Conservation (phyloP, 2,888 invertebrate genomes). For the Drosophila lutescens region DNA sequence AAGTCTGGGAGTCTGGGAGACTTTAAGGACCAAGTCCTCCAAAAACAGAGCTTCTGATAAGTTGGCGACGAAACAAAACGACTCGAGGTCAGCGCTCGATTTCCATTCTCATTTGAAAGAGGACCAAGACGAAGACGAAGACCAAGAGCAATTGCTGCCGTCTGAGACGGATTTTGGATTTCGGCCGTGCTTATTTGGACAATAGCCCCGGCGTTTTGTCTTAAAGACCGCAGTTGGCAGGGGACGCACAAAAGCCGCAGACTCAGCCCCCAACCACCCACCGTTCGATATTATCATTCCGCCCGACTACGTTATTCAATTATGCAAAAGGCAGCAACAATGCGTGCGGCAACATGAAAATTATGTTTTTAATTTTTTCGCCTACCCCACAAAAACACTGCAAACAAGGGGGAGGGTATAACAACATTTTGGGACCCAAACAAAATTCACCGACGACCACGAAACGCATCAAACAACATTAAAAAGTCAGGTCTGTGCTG, state of each 20-base stretch:
- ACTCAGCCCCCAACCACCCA: slow-evolving; percentile 7
- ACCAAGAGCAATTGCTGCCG: slow-evolving; percentile 49
- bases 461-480: slow-evolving; percentile 54
- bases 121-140: background rate
- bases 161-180: slow-evolving; percentile 68
- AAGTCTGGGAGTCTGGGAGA: background rate
- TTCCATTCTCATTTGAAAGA: slow-evolving; percentile 31
- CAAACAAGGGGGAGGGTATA: slow-evolving; percentile 9
- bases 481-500: slow-evolving; percentile 60
- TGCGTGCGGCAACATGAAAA: slow-evolving; percentile 53
- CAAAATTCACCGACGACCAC: slow-evolving; percentile 29
- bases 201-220: slow-evolving; percentile 51
- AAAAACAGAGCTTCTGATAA: slow-evolving; percentile 20
- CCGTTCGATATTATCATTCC: slow-evolving; percentile 52
- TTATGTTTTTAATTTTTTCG: slow-evolving; percentile 57
- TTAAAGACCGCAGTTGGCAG: slow-evolving; percentile 46
- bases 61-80: slow-evolving; percentile 13
- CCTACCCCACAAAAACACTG: slow-evolving; percentile 11
- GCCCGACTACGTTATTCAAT: slow-evolving; percentile 60
- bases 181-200: slow-evolving; percentile 46
- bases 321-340: slow-evolving; percentile 61
- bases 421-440: slow-evolving; percentile 19
- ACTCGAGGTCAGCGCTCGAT: slow-evolving; percentile 45
- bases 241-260: slow-evolving; percentile 24
- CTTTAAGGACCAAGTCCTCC: slow-evolving; percentile 22